phyloP scores from a whole-genome alignment of 1,140 invertebrate genomes.

The Lepidurus couesii region DNA sequence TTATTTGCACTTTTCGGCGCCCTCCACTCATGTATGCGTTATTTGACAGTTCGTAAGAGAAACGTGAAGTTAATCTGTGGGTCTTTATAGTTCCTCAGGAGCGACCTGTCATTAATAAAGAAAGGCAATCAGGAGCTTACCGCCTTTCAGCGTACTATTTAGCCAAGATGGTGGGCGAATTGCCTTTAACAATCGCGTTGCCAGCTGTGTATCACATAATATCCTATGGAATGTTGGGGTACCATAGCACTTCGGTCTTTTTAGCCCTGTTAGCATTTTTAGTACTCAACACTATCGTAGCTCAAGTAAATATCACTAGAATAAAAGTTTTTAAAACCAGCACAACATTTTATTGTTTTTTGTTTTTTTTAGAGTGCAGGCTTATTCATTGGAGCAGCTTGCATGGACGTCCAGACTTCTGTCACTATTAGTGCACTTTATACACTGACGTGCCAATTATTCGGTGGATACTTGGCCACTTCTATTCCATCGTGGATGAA shows the following conservation, averaged over 20 bases:
- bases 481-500: conserved; percentile 70
- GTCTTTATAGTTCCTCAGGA: conserved; percentile 64
- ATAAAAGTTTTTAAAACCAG: not conserved
- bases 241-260: conserved; percentile 56
- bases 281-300: conserved; percentile 68
- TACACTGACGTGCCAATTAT: conserved; percentile 71
- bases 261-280: conserved; percentile 65
- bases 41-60: not conserved
- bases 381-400: conserved; percentile 73
- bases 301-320: conserved; percentile 52
- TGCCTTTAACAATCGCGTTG: conserved; percentile 68
- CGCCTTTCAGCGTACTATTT: conserved; percentile 76
- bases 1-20: conserved; percentile 75
- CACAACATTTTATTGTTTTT: not conserved
- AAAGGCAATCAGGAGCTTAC: conserved; percentile 72
- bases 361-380: conserved; percentile 66
- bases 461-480: conserved; percentile 76
- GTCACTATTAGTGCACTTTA: conserved; percentile 74
- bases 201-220: conserved; percentile 73
- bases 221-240: conserved; percentile 69
- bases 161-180: conserved; percentile 77
- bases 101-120: conserved; percentile 75
- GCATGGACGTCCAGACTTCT: conserved; percentile 71
- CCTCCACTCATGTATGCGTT: conserved; percentile 62
- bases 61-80: not conserved